These are phyloP conservation scores for Euclidia mi DNA, from an alignment of 2,888 invertebrate species.

Conservation along the genomic window DNA sequence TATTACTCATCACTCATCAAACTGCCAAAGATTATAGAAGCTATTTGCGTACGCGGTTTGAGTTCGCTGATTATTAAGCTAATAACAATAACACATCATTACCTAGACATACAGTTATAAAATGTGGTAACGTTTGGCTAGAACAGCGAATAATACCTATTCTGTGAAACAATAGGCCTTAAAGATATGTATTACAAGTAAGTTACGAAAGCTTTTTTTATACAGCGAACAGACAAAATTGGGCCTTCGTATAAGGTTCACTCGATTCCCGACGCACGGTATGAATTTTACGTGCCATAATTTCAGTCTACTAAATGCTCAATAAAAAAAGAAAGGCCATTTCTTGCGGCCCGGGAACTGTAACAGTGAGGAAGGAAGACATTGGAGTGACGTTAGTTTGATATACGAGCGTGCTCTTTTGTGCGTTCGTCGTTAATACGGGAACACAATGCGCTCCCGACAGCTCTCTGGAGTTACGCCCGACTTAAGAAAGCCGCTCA, in stretches of 20 bases:
- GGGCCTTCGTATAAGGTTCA: constrained; percentile 52
- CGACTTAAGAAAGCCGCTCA: constrained; percentile 74
- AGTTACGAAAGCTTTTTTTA: constrained; percentile 33
- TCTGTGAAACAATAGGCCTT: constrained; percentile 27
- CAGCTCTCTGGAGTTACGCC: constrained; percentile 79
- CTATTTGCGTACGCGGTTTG: constrained; percentile 1
- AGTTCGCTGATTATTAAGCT: constrained; percentile 23
- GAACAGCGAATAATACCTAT: constrained; percentile 34
- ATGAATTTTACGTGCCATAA: constrained; percentile 82
- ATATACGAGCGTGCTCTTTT: constrained; percentile 87
- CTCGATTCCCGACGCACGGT: constrained; percentile 49
- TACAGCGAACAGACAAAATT: constrained; percentile 48
- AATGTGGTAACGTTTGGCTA: constrained; percentile 22
- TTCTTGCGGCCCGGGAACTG: constrained; percentile 79
- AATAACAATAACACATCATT: constrained; percentile 36
- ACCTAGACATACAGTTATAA: constrained; percentile 18
- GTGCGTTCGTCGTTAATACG: constrained; percentile 86
- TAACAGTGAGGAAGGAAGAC: constrained; percentile 87
- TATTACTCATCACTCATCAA: constrained; percentile 40
- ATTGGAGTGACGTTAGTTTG: constrained; percentile 89
- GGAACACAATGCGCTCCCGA: constrained; percentile 81
- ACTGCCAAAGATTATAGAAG: constrained; percentile 4
- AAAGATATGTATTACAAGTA: constrained; percentile 46
- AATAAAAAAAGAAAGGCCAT: constrained; percentile 83
- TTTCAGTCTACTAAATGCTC: constrained; percentile 81